Evolutionary conservation across 2,797 vertebrate species (phyloP).

Genomic region (Champsocephalus esox): DNA sequence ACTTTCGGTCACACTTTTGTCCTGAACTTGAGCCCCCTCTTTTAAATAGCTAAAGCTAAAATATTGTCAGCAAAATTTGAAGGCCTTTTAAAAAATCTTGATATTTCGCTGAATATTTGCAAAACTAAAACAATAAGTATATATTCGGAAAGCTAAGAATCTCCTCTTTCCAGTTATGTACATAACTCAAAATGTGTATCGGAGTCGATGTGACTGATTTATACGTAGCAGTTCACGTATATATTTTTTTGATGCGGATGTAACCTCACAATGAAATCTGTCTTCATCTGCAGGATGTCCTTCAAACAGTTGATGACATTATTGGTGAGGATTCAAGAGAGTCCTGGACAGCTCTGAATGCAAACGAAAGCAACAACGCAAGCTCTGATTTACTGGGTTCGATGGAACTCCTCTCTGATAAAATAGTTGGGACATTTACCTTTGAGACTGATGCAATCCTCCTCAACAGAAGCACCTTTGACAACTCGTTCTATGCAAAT

Average conservation of each 20-base stretch:
- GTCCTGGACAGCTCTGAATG: constrained; percentile 82
- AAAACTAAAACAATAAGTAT: too few relatives aligned
- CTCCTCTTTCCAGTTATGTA: too few relatives aligned
- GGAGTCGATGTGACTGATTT: too few relatives aligned
- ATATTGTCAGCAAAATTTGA: too few relatives aligned
- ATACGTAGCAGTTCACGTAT: too few relatives aligned
- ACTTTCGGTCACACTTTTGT: too few relatives aligned
- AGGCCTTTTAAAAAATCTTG: too few relatives aligned
- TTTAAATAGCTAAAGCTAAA: too few relatives aligned
- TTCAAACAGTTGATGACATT: constrained; percentile 82
- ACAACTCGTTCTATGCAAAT: constrained; percentile 50
- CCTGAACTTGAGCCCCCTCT: too few relatives aligned
- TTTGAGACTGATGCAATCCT: constrained; percentile 64
- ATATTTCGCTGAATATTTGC: too few relatives aligned
- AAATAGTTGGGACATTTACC: constrained; percentile 24
- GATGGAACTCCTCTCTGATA: constrained; percentile 79
- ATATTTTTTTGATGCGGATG: not conserved
- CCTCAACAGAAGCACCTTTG: constrained; percentile 67
- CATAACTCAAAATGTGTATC: too few relatives aligned
- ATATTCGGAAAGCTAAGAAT: too few relatives aligned
- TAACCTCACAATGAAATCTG: not conserved
- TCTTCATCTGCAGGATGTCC: constrained; percentile 82
- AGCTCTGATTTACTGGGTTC: constrained; percentile 84
- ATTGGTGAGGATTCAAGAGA: constrained; percentile 37
- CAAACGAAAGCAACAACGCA: constrained; percentile 42